Evolutionary conservation across 2,888 invertebrate species (phyloP).

Genomic region (Aelia acuminata): DNA sequence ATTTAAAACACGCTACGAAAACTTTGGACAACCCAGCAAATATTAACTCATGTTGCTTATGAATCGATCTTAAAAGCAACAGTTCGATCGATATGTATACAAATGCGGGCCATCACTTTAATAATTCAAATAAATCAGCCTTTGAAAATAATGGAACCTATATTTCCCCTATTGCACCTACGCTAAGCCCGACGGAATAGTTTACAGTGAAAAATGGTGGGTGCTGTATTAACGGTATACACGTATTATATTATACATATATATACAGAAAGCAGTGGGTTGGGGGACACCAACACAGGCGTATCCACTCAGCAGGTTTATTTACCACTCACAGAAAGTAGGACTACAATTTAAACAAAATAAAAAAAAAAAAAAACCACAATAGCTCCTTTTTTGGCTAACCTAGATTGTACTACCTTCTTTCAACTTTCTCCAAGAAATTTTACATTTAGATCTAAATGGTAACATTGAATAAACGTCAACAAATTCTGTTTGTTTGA

Average conservation of each 20-base stretch:
- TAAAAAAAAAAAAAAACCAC: not conserved
- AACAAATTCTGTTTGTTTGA: not conserved
- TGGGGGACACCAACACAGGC: not conserved
- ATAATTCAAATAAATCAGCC: not conserved
- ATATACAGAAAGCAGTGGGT: not conserved
- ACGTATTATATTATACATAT: not conserved
- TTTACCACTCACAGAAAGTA: not conserved
- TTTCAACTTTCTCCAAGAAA: not conserved
- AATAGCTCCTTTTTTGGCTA: not conserved
- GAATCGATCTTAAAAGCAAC: not conserved
- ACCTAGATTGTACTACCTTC: not conserved
- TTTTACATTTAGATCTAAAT: slow-evolving; percentile 7
- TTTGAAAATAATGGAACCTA: not conserved
- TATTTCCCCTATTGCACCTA: not conserved
- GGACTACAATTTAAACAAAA: not conserved
- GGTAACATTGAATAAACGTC: not conserved
- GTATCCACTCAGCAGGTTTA: not conserved
- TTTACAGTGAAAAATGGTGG: not conserved
- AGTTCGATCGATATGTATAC: fast-evolving
- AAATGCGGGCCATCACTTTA: not conserved
- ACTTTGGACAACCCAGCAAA: too few relatives aligned
- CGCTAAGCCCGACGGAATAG: not conserved
- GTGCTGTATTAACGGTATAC: not conserved
- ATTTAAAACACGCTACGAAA: too few relatives aligned
- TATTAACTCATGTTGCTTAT: too few relatives aligned